phyloP scores from a whole-genome alignment of 53 echinoderm and acorn worm genomes.

The Actinopyga echinites region DNA sequence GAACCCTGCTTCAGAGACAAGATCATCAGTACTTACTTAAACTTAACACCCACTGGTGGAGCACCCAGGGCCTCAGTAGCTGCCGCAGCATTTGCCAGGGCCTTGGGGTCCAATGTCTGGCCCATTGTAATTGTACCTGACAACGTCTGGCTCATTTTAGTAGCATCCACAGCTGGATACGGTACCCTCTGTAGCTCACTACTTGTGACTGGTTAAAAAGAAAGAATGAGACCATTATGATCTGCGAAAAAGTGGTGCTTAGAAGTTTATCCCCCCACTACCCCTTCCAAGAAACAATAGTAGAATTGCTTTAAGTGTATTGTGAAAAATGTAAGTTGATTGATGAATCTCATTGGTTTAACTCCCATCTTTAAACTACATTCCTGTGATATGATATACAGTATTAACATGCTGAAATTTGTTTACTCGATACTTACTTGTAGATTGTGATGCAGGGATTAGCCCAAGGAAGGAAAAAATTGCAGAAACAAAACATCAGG shows the following conservation, averaged over 20 bases:
- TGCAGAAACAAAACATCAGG: too few relatives aligned
- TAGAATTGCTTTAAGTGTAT: not conserved
- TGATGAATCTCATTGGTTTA: too few relatives aligned
- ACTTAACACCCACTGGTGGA: slow-evolving; percentile 69
- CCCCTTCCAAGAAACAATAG: not conserved
- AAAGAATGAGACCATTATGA: not conserved
- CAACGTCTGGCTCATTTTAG: slow-evolving; percentile 67
- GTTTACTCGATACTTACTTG: too few relatives aligned
- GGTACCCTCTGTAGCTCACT: slow-evolving; percentile 80
- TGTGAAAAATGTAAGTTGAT: too few relatives aligned
- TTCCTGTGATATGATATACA: too few relatives aligned
- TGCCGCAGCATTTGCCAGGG: slow-evolving; percentile 85
- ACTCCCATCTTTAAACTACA: too few relatives aligned
- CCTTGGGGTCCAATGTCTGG: slow-evolving; percentile 90
- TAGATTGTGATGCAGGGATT: too few relatives aligned
- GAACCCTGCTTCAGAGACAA: too few relatives aligned
- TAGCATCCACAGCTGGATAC: slow-evolving; percentile 55
- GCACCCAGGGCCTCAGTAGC: slow-evolving; percentile 76
- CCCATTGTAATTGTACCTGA: slow-evolving; percentile 89
- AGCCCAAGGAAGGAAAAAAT: too few relatives aligned
- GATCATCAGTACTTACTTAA: slow-evolving; percentile 56
- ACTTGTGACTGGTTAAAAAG: slow-evolving; percentile 60
- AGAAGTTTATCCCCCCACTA: not conserved
- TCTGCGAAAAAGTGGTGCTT: not conserved
- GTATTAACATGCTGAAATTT: too few relatives aligned